Evolutionary conservation across 2,113 vertebrate genomes (phyloP).

Genomic region (Sphyrna mokarran): DNA sequence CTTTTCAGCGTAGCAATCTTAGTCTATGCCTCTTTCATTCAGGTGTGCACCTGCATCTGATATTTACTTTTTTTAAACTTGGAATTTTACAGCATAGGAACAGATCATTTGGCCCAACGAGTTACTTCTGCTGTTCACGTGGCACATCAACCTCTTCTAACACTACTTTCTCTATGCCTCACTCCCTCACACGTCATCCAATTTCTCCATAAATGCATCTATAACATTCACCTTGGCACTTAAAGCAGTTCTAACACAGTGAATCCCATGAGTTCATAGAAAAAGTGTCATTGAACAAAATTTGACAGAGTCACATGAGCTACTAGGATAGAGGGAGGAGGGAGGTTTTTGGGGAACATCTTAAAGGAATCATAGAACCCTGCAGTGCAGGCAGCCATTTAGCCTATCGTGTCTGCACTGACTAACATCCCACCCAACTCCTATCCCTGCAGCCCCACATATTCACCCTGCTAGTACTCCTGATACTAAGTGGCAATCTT

Average conservation of each 20-base stretch:
- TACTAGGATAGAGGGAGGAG: not conserved
- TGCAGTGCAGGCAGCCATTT: no score
- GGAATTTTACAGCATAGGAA: not conserved
- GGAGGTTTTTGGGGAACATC: not conserved
- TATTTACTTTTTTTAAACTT: not conserved
- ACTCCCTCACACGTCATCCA: not conserved
- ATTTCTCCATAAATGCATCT: not conserved
- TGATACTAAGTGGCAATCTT: no score
- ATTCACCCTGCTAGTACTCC: no score
- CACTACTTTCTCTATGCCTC: not conserved
- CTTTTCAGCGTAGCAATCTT: not conserved
- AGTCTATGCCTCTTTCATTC: not conserved
- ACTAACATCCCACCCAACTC: no score
- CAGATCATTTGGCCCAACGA: not conserved
- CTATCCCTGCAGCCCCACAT: no score
- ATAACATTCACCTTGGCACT: not conserved
- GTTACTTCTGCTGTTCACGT: not conserved
- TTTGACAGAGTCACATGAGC: not conserved
- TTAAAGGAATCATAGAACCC: not conserved
- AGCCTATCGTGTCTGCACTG: no score
- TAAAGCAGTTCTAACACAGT: not conserved
- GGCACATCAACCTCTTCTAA: not conserved
- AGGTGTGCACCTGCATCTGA: not conserved
- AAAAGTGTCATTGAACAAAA: not conserved
- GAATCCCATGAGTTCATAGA: not conserved